Conservation (phyloP, 2,113 vertebrate species). For the Aix galericulata region DNA sequence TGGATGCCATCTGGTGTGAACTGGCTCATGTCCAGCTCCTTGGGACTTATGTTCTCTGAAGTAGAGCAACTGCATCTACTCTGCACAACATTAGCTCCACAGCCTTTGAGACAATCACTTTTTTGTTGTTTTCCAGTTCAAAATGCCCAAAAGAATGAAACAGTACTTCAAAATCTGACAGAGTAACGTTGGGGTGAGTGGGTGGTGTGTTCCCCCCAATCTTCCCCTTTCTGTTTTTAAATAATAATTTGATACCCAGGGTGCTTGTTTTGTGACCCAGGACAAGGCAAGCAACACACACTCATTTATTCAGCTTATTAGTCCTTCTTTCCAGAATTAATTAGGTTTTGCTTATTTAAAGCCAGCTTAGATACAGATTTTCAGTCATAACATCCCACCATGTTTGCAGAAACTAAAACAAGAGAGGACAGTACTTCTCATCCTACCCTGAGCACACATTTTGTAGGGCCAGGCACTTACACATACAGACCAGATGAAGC, state of each 20-base stretch:
- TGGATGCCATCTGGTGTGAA: not conserved
- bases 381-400: not conserved
- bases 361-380: not conserved
- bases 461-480: not conserved
- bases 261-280: not conserved
- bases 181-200: not conserved
- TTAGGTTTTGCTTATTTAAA: not conserved
- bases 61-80: not conserved
- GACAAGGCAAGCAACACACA: not conserved
- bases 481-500: accelerated
- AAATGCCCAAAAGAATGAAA: conserved; percentile 11
- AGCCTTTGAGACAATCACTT: not conserved
- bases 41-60: not conserved
- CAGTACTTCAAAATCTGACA: not conserved
- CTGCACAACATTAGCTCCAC: not conserved
- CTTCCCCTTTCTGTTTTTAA: not conserved
- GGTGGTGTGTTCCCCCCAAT: not conserved
- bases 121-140: conserved; percentile 10
- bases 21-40: not conserved
- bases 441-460: not conserved
- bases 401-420: not conserved
- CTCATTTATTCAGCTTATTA: conserved; percentile 1
- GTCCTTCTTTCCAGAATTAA: not conserved
- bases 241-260: not conserved
- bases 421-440: not conserved